phyloP scores from a whole-genome alignment of 1,140 invertebrate genomes.

The Himalopsyche phryganea region DNA sequence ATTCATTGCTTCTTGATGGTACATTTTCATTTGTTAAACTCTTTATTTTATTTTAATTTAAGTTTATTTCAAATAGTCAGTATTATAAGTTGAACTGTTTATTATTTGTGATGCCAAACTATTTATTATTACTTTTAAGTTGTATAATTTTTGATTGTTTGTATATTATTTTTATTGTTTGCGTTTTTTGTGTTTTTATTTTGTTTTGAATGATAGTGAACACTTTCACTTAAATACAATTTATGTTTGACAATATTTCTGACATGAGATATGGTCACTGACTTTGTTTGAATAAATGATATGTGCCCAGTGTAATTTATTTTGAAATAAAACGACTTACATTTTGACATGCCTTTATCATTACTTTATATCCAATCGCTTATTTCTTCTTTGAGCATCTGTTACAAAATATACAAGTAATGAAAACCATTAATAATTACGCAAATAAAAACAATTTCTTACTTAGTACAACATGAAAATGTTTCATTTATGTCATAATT shows the following conservation, averaged over 20 bases:
- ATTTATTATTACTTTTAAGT: constrained; percentile 12
- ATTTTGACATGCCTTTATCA: constrained; percentile 21
- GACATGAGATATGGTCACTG: constrained; percentile 18
- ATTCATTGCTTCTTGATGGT: no score
- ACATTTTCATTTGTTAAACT: not conserved
- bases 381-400: no score
- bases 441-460: no score
- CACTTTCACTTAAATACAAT: constrained; percentile 2
- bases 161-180: constrained; percentile 21
- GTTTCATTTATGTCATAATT: no score
- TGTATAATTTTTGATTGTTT: constrained; percentile 11
- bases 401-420: no score
- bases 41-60: not conserved
- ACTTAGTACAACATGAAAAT: no score
- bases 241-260: constrained; percentile 4
- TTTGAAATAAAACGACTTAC: constrained; percentile 26
- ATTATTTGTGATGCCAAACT: constrained; percentile 30
- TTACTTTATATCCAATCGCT: constrained; percentile 17
- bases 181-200: constrained; percentile 19
- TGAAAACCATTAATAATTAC: no score
- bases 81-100: constrained; percentile 25
- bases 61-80: constrained; percentile 25
- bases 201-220: constrained; percentile 2
- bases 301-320: constrained; percentile 31
- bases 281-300: constrained; percentile 24